Conservation (phyloP, 2,888 invertebrate species). For the Caenorhabditis becei region DNA sequence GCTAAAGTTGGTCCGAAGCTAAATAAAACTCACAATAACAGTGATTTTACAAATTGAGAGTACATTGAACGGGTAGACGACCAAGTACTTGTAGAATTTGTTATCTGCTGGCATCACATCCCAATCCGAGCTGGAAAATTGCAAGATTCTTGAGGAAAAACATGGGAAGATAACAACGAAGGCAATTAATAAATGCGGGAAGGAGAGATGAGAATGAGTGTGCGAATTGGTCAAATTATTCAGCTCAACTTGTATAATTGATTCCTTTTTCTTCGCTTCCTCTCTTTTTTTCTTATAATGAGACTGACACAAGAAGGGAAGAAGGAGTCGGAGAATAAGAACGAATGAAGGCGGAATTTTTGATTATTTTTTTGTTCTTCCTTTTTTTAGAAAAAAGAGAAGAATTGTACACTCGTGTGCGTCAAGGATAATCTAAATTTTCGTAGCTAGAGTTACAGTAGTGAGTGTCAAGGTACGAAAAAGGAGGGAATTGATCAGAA, state of each 20-base stretch:
- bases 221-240: slow-evolving; percentile 56
- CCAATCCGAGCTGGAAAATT: slow-evolving; percentile 32
- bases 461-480: not conserved
- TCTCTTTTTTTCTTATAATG: slow-evolving; percentile 17
- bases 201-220: not conserved
- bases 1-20: not conserved
- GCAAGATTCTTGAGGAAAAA: not conserved
- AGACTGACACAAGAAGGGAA: not conserved
- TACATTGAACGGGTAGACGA: slow-evolving; percentile 61
- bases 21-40: slow-evolving; percentile 46
- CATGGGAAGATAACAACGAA: slow-evolving; percentile 8
- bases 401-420: not conserved
- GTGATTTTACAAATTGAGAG: slow-evolving; percentile 51
- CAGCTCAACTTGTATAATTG: slow-evolving; percentile 42
- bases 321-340: slow-evolving; percentile 14
- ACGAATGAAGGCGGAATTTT: slow-evolving; percentile 31
- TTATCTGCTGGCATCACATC: slow-evolving; percentile 61
- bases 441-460: not conserved
- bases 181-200: slow-evolving; percentile 46
- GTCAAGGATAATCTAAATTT: not conserved
- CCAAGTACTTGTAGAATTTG: slow-evolving; percentile 59
- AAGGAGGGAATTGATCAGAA: too few species aligned
- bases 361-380: slow-evolving; percentile 37
- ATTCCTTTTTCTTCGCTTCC: slow-evolving; percentile 26
- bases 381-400: not conserved